Evolutionary conservation across 1,140 invertebrate genomes (phyloP), one percentile per base, ranked within the genome.

Genomic region (Thereuonema tuberculata): DNA sequence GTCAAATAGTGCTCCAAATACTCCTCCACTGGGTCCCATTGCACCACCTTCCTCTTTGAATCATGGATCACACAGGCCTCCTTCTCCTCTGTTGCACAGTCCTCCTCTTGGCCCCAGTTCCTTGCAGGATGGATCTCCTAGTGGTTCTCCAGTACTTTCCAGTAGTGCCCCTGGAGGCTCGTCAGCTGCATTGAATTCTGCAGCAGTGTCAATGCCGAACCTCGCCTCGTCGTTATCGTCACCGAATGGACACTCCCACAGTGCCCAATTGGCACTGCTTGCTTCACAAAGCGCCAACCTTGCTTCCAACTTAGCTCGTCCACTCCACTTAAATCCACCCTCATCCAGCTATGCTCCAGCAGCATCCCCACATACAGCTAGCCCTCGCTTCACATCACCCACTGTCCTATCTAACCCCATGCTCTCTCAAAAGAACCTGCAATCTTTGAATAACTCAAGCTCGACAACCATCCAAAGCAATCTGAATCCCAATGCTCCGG

Each of bases 401-500:
- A 3, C 14, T 46, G 24, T 27, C 24, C 15, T 49, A 56, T 26
- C 27, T 48, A 60, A 17, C 61, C 62, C 65, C 52, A 66, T 65
- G 65, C 62, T 64, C n/a, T 14, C 55, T 37, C 55, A 29, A 14
- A 56, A 56, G 29, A 20, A 9, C n/a, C n/a, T 69, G 52, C 68
- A 72, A 57, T 71, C 72, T 24, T 71, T 73, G 21, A 26, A 3
- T 5, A 70, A 75, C 70, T 47, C 23, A 2, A 48, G 25, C 25
- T 64, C 73, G 52, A 72, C 72, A 5, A 70, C 73, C 54, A 73
- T 77, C 27, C 73, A 76, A 61, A 90, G 87, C 31, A 79, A 87
- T 54, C 77, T 93, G 54, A 93, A 93, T 75, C 89, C 89, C 1
- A 82, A 89, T 67, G 89, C 89, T 21, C 87, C 88, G 1, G 87